Conservation (phyloP, 2,113 vertebrate genomes). For the cat (Felis catus) region F.catus_Fca126_mat1.0 CM031411.1:9142501-9143000, state of each 20-base stretch:
- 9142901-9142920: neutral
- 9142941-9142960: neutral
- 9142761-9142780: neutral
- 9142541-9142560: neutral
- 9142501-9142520: neutral
- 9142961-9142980: neutral
- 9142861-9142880: rapidly evolving
- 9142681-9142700: too few species aligned
- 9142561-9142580: neutral
- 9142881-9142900: neutral
- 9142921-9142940: neutral
- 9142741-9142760: neutral
- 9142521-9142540: neutral
- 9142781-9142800: neutral
- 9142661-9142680: neutral
- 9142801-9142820: neutral
- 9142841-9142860: neutral
- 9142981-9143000: neutral
- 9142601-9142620: neutral
- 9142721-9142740: neutral
- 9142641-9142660: neutral
- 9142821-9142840: neutral
- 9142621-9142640: neutral
- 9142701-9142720: neutral
- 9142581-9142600: neutral